phyloP scores from a whole-genome alignment of 2,113 vertebrate genomes.

The Bombycilla garrulus region DNA sequence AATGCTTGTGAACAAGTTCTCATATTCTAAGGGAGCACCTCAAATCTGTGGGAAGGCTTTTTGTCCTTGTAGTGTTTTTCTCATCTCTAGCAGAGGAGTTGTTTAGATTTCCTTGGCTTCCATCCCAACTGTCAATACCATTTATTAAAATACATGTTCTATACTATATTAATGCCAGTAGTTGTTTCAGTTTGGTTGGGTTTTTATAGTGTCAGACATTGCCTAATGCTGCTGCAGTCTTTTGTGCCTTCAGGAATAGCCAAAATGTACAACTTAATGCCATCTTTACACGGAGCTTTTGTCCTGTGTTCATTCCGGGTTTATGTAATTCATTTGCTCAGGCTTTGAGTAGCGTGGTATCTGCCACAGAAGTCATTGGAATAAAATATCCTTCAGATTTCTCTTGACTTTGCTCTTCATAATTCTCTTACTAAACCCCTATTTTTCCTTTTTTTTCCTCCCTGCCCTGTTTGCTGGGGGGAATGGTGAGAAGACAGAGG shows the following conservation, averaged over 20 bases:
- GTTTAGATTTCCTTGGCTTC: neutral
- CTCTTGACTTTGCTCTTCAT: neutral
- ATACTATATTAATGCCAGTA: neutral
- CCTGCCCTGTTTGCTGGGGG: neutral
- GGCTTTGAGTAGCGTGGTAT: neutral
- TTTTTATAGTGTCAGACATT: neutral
- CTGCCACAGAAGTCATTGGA: neutral
- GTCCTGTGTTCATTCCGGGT: neutral
- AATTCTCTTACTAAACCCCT: neutral
- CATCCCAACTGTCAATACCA: neutral
- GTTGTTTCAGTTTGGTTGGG: neutral
- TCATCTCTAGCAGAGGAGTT: neutral
- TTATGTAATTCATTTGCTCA: neutral
- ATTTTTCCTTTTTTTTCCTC: rapidly evolving
- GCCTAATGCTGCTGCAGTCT: neutral
- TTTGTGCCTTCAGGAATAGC: neutral
- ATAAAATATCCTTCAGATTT: neutral
- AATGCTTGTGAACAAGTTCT: neutral
- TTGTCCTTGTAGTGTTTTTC: neutral
- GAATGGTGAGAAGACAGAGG: neutral
- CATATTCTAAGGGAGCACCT: neutral
- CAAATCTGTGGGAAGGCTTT: neutral
- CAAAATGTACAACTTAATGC: neutral
- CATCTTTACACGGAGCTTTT: rapidly evolving
- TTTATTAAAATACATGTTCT: neutral